Percentiles rank a stretch among this genome's conserved stretches.
phyloP scores from a whole-genome alignment of 2,888 invertebrate species.

The Myopa tessellatipennis region DNA sequence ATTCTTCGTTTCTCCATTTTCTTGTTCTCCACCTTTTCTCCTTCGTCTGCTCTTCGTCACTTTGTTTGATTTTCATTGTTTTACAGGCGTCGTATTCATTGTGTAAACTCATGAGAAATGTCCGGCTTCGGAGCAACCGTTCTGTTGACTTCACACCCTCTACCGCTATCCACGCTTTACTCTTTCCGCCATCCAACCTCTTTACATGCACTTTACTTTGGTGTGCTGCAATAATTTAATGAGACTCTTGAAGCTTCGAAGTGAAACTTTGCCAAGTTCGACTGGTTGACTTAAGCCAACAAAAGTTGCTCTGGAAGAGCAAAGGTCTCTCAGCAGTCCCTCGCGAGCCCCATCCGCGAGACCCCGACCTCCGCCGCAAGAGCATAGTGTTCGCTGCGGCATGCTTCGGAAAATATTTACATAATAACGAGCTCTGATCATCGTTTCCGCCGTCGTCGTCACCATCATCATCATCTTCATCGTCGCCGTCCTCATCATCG shows the following conservation, averaged over 20 bases:
- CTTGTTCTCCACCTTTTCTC: neutral
- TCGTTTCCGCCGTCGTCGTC: conserved; percentile 7
- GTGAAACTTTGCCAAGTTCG: conserved; percentile 41
- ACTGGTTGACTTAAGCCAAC: neutral
- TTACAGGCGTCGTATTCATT: conserved; percentile 44
- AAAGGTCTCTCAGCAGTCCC: neutral
- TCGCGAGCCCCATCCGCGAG: neutral
- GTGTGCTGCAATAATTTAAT: conserved; percentile 59
- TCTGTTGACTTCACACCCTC: neutral
- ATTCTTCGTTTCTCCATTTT: neutral
- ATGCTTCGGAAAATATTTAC: conserved; percentile 41
- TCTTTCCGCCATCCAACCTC: neutral
- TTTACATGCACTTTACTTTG: neutral
- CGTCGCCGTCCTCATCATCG: neutral
- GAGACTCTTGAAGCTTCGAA: conserved; percentile 60
- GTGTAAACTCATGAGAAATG: neutral
- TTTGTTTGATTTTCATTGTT: conserved; percentile 58
- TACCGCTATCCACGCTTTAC: neutral
- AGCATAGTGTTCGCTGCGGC: conserved; percentile 33
- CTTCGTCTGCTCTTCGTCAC: conserved; percentile 43
- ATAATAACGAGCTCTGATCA: conserved; percentile 44
- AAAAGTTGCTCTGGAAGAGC: neutral
- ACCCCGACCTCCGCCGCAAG: conserved; percentile 19
- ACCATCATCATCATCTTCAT: too few relatives aligned
- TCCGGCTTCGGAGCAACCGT: neutral